Evolutionary conservation across 2,888 invertebrate genomes (phyloP).

Genomic region (Drosophila robusta): DNA sequence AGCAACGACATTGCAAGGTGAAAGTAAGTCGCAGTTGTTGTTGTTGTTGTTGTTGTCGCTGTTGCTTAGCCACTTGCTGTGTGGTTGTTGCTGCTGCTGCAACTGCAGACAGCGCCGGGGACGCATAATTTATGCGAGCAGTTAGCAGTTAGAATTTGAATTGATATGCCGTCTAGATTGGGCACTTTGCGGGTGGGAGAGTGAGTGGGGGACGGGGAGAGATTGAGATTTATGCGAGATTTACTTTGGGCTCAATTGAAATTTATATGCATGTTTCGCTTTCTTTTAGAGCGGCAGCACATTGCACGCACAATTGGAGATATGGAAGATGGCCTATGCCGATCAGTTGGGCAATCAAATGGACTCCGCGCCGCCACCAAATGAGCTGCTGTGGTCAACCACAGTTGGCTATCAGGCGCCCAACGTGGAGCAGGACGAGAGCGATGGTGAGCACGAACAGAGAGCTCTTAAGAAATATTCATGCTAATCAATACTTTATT

Average conservation of each 20-base stretch:
- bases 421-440: slow-evolving; percentile 75
- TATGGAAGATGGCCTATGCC: slow-evolving; percentile 94
- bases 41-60: slow-evolving; percentile 35
- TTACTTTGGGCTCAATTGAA: slow-evolving; percentile 59
- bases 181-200: slow-evolving; percentile 6
- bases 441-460: slow-evolving; percentile 73
- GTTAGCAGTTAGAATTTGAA: slow-evolving; percentile 72
- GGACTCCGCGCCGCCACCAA: slow-evolving; percentile 36
- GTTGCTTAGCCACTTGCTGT: slow-evolving; percentile 22
- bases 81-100: slow-evolving; percentile 24
- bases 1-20: slow-evolving; percentile 85
- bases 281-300: slow-evolving; percentile 91
- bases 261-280: slow-evolving; percentile 46
- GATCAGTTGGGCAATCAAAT: slow-evolving; percentile 81
- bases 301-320: slow-evolving; percentile 94
- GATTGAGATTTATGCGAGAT: slow-evolving; percentile 75
- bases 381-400: slow-evolving; percentile 66
- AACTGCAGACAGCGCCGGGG: slow-evolving; percentile 34
- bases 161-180: slow-evolving; percentile 69
- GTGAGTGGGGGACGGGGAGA: slow-evolving; percentile 13
- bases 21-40: slow-evolving; percentile 82
- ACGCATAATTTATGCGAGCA: slow-evolving; percentile 62
- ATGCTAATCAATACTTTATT: not conserved
- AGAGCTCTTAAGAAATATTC: not conserved
- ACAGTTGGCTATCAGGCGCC: slow-evolving; percentile 60